Evolutionary conservation across 2,797 vertebrate genomes (phyloP).

Genomic region (Micropoecilia bifurca): DNA sequence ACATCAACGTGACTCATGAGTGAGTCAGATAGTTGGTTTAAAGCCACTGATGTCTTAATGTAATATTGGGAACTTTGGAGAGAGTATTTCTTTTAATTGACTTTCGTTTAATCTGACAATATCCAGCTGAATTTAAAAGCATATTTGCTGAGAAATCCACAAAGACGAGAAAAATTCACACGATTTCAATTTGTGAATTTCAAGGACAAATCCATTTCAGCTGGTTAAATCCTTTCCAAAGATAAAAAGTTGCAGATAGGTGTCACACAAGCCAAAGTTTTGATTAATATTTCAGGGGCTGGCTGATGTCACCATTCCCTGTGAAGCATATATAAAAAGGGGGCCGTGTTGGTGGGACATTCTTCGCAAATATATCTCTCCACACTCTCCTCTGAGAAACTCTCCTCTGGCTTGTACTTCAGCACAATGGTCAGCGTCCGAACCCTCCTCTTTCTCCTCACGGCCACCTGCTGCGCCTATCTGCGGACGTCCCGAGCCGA

Average conservation of each 20-base stretch:
- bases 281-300: slow-evolving; percentile 75
- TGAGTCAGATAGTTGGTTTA: slow-evolving; percentile 24
- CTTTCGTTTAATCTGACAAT: background rate
- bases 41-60: background rate
- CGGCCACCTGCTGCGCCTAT: slow-evolving; percentile 73
- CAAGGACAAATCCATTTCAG: slow-evolving; percentile 37
- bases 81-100: background rate
- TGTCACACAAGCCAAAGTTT: slow-evolving; percentile 32
- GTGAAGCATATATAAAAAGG: slow-evolving; percentile 53
- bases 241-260: slow-evolving; percentile 48
- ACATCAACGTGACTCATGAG: slow-evolving; percentile 28
- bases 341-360: background rate
- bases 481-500: slow-evolving; percentile 68
- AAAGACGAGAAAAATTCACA: background rate
- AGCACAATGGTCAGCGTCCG: slow-evolving; percentile 79
- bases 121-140: background rate
- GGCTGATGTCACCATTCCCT: slow-evolving; percentile 62
- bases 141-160: background rate
- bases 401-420: slow-evolving; percentile 12
- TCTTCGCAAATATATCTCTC: background rate
- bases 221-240: slow-evolving; percentile 23
- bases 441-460: slow-evolving; percentile 74
- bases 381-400: slow-evolving; percentile 1
- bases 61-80: background rate
- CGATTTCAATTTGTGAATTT: background rate